Percentiles rank a stretch among this genome's conserved stretches.
These are phyloP conservation scores for Chelmon rostratus DNA, from an alignment of 2,797 vertebrate species.

Conservation along the genomic window DNA sequence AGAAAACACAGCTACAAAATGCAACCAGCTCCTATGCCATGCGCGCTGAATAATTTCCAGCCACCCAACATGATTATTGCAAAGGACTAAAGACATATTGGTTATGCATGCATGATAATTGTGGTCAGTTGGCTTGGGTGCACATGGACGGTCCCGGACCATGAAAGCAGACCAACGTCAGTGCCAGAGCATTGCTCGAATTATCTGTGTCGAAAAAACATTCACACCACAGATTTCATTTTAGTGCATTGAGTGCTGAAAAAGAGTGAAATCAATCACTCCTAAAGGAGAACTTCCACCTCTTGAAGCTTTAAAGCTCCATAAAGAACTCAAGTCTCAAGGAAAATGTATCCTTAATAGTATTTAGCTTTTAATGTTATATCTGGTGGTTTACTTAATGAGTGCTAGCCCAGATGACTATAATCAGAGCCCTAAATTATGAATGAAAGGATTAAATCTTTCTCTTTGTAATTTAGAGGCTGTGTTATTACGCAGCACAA, in stretches of 20 bases:
- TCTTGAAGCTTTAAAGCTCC: background rate
- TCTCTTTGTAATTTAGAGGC: conserved; percentile 46
- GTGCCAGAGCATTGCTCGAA: background rate
- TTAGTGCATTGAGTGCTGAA: background rate
- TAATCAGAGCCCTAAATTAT: conserved; percentile 9
- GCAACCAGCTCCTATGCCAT: background rate
- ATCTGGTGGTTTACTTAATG: background rate
- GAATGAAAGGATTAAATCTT: conserved; percentile 25
- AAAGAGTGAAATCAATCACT: background rate
- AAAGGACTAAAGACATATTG: conserved; percentile 22
- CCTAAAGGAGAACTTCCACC: background rate
- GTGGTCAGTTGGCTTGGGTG: conserved; percentile 19
- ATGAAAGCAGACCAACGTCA: background rate
- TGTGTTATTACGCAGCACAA: conserved; percentile 16
- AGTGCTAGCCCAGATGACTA: conserved; percentile 18
- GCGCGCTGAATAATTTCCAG: conserved; percentile 17
- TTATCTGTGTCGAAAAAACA: background rate
- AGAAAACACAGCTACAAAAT: background rate
- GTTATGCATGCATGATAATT: conserved; percentile 45
- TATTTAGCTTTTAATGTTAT: background rate
- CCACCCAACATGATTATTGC: background rate
- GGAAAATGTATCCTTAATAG: background rate
- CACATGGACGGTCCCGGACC: background rate
- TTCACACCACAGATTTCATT: background rate
- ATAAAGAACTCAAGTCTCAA: background rate